Evolutionary conservation across 2,113 vertebrate genomes (phyloP), one percentile per base, ranked within the genome.

Genomic region (Gallinago media): DNA sequence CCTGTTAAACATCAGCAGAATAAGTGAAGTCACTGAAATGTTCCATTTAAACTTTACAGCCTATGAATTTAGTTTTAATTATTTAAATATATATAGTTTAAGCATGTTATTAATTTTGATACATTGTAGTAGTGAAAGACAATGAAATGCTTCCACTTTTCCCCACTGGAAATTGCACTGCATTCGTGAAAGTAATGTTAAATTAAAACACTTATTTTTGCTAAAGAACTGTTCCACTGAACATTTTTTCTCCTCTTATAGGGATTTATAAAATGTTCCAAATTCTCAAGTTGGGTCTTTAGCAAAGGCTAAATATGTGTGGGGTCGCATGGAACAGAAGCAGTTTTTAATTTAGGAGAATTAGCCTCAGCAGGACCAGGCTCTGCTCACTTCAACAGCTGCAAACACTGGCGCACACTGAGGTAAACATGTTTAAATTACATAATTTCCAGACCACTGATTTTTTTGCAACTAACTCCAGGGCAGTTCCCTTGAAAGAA

Each of bases 341-440:
- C 27, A 34, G 22, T 46, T 93, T 93, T 96, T 92, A 85, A 93
- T 96, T 94, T 86, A 73, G 82, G 79, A 85, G 91, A 94, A 87
- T 84, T 65, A 88, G 26, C 65, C 80, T 81, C 72, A 49, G 52
- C 66, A 91, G 73, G 61, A 89, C 26, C 47, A 84, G 68, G 56
- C 76, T 91, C 83, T 85, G 88, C 49, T 87, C 70, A 74, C 83
- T 97, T 91, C 0, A 3, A 92, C 94, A 96, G 93, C 95, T 97
- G 95, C 93, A 95, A 81, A 90, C 50, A 73, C 88, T 96, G 93
- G 93, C 93, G 87, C 59, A 46, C 80, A 94, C 54, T 7, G 95
- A 94, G 88, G 90, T 95, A 97, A 97, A 97, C 94, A 94, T 94
- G 88, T 94, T 93, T 95, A 96, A 94, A 97, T 97, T 91, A 94